Evolutionary conservation across 2,797 vertebrate genomes (phyloP).

Genomic region (Myotis vivesi): DNA sequence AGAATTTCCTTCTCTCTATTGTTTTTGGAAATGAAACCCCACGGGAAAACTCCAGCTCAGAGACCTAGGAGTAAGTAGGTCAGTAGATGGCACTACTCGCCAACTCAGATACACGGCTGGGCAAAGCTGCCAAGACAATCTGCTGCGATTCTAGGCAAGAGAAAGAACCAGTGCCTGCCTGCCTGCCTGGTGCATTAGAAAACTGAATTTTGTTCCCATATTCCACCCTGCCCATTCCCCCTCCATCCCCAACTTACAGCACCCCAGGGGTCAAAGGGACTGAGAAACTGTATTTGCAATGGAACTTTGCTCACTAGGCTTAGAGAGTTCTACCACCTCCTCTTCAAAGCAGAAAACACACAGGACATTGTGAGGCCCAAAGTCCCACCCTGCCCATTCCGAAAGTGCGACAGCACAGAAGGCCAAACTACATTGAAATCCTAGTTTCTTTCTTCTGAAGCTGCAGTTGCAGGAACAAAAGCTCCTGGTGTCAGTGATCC

Average conservation of each 20-base stretch:
- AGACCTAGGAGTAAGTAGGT: constrained; percentile 67
- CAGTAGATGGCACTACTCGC: constrained; percentile 78
- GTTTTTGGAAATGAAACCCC: constrained; percentile 59
- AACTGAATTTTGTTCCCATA: constrained; percentile 35
- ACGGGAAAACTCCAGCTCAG: constrained; percentile 2
- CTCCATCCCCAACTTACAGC: not conserved
- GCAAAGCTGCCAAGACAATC: not conserved
- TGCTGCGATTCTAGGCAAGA: not conserved
- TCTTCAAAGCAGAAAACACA: constrained; percentile 52
- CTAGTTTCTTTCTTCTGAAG: constrained; percentile 74
- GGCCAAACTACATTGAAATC: constrained; percentile 61
- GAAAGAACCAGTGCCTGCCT: not conserved
- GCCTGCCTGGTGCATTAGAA: not conserved
- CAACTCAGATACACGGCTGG: constrained; percentile 48
- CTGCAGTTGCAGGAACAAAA: constrained; percentile 73
- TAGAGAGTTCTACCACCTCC: constrained; percentile 42
- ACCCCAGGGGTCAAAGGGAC: not conserved
- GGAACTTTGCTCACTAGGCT: constrained; percentile 23
- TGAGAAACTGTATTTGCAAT: not conserved
- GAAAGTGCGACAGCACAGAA: constrained; percentile 51
- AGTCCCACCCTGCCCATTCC: constrained; percentile 57
- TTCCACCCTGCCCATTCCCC: not conserved
- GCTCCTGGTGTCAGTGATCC: constrained; percentile 74
- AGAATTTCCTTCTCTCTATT: constrained; percentile 48
- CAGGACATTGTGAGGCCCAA: not conserved